Base-by-base conservation (phyloP, 2,888 invertebrate genomes). In the Cosmorhoe ocellata region DNA sequence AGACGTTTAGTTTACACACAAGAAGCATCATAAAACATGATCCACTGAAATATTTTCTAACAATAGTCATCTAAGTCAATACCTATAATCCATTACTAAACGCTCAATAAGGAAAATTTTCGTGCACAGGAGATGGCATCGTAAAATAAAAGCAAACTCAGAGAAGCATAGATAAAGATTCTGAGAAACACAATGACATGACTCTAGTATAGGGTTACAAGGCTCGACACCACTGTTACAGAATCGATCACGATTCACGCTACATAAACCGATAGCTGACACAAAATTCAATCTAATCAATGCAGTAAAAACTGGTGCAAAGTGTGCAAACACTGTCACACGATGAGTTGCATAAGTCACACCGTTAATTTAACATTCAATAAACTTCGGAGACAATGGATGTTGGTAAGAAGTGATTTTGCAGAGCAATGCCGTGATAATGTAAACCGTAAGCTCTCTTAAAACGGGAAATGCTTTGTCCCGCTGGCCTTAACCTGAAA, bases 391-490 rank as follows among this genome's bases (percentile, higher is more conserved):
- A 81, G 71, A 81, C 80, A 81, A 81, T 81, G 64, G 76, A 58
- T 63, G 61, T 47, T 45, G 70, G 66, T 73, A 75, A 74, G 76
- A 77, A 79, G 31, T 38, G n/a, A 58, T 54, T 59, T 59, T 58
- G 51, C 51, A 44, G 47, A 48, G 41, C 28, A 44, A 34, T 48
- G 44, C 11, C 38, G 22, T 32, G 69, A 66, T 71, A 66, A 55
- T 69, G 76, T 77, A 81, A 80, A 83, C 80, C 79, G 80, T 78
- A 80, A 82, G 70, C 67, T 69, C 72, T 73, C 67, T 74, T 71
- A 72, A 71, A 85, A 84, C 86, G 86, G 84, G 78, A 84, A 66
- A 61, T 66, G 65, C 71, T 70, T 80, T 79, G 77, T 79, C 24
- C 36, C 34, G 45, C 31, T 42, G 43, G 43, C 47, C 42, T 39